Evolutionary conservation across 2,888 invertebrate species (phyloP).

Genomic region (Campoletis raptor): DNA sequence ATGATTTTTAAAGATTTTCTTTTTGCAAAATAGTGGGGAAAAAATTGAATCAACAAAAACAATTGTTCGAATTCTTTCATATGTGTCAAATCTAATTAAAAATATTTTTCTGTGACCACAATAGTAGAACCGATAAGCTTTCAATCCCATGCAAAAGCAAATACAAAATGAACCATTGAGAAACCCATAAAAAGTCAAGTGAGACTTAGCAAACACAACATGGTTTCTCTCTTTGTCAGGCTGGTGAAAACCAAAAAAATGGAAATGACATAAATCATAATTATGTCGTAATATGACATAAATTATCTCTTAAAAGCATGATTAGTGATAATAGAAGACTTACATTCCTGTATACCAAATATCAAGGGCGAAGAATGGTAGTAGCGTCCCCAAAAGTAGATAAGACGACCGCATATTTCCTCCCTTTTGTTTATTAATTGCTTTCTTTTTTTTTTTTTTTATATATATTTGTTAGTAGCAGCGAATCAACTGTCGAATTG

Average conservation of each 20-base stretch:
- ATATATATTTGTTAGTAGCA: constrained; percentile 56
- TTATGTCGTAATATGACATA: background rate
- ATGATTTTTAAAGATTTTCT: background rate
- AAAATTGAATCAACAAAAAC: background rate
- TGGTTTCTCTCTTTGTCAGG: background rate
- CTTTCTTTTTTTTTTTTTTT: constrained; percentile 14
- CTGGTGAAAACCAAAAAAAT: constrained; percentile 23
- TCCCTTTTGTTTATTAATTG: constrained; percentile 69
- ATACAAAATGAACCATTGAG: background rate
- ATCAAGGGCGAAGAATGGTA: constrained; percentile 81
- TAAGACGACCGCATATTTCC: constrained; percentile 77
- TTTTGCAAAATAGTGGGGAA: background rate
- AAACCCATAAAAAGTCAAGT: background rate
- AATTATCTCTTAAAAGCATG: constrained; percentile 56
- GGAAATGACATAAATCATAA: no score
- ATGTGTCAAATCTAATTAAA: background rate
- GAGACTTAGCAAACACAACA: background rate
- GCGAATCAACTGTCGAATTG: background rate
- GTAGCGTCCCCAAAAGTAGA: constrained; percentile 79
- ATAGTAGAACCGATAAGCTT: background rate
- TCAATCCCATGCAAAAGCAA: constrained; percentile 10
- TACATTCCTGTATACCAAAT: constrained; percentile 83
- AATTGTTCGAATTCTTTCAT: background rate
- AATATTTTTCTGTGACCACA: background rate
- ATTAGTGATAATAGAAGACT: constrained; percentile 74